Percentiles rank a stretch among this genome's conserved stretches.
phyloP scores from a whole-genome alignment of 2,888 invertebrate genomes.

The Napeogenes sylphis region DNA sequence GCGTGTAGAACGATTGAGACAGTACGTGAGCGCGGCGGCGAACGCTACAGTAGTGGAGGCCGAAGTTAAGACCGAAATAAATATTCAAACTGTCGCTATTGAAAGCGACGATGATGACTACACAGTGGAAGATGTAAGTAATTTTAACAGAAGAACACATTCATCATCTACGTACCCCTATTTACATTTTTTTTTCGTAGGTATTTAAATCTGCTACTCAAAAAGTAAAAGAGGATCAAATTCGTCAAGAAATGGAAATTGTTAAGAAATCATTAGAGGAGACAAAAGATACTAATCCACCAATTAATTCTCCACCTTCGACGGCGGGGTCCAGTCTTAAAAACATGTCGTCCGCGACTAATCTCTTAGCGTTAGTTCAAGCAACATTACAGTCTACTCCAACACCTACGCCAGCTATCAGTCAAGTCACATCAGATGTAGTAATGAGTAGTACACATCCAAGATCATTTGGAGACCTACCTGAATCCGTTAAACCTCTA shows the following conservation, averaged over 20 bases:
- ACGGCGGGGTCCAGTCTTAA: conserved; percentile 21
- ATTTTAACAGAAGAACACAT: no score
- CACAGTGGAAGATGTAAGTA: conserved; percentile 84
- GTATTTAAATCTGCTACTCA: conserved; percentile 85
- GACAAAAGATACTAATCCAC: conserved; percentile 37
- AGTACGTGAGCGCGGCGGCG: conserved; percentile 81
- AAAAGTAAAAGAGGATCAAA: conserved; percentile 81
- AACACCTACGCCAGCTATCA: conserved; percentile 26
- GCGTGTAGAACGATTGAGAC: conserved; percentile 86
- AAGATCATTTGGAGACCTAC: conserved; percentile 60
- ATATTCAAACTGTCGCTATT: conserved; percentile 45
- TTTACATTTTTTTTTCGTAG: conserved; percentile 35
- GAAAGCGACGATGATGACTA: conserved; percentile 89
- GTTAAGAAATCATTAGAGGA: conserved; percentile 68
- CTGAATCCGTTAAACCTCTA: conserved; percentile 34
- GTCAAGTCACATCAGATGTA: conserved; percentile 38
- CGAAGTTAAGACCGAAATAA: conserved; percentile 5
- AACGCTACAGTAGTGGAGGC: conserved; percentile 22
- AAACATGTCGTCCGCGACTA: conserved; percentile 56
- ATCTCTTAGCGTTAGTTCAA: conserved; percentile 62
- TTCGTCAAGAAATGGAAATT: conserved; percentile 78
- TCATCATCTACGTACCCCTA: no score
- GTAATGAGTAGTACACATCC: conserved; percentile 52
- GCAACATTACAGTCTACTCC: conserved; percentile 54
- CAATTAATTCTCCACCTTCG: conserved; percentile 22